A percentile compares a stretch with the other conserved stretches of the same genome.
These are phyloP conservation scores for Bufo bufo DNA, from an alignment of 2,113 vertebrate species.

Conservation along the genomic window DNA sequence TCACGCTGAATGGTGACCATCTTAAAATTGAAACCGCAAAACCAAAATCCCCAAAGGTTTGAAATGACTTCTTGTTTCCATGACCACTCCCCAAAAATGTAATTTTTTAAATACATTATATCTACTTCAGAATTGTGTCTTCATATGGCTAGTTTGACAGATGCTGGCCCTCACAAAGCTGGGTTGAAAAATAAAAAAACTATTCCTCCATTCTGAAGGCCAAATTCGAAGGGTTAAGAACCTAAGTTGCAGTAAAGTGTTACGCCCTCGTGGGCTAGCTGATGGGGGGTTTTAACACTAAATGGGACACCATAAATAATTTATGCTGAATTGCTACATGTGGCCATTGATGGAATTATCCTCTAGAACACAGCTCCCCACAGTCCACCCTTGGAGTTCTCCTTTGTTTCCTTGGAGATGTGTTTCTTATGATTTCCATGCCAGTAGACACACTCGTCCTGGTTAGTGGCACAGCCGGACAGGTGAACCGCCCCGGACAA, in stretches of 20 bases:
- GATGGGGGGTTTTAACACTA: neutral
- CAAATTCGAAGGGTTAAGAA: neutral
- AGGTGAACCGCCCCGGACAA: conserved; percentile 76
- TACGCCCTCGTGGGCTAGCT: neutral
- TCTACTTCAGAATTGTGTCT: too few species aligned
- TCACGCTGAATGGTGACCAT: too few species aligned
- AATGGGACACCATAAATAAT: neutral
- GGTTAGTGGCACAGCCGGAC: conserved; percentile 66
- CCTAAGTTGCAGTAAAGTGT: neutral
- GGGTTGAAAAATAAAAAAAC: too few species aligned
- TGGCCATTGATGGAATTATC: neutral
- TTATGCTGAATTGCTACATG: neutral
- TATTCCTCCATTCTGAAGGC: too few species aligned
- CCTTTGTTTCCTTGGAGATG: neutral
- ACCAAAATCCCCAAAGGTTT: too few species aligned
- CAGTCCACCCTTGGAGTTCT: neutral
- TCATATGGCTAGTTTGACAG: too few species aligned
- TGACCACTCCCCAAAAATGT: too few species aligned
- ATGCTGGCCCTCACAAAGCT: too few species aligned
- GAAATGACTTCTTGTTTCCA: too few species aligned
- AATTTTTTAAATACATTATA: too few species aligned
- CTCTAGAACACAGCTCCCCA: too few species aligned
- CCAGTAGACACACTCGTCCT: neutral
- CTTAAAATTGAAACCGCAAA: too few species aligned
- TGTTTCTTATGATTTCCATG: neutral